Evolutionary conservation across 2,888 invertebrate genomes (phyloP), one percentile per base, ranked within the genome.

Genomic region (Cosmia trapezina): DNA sequence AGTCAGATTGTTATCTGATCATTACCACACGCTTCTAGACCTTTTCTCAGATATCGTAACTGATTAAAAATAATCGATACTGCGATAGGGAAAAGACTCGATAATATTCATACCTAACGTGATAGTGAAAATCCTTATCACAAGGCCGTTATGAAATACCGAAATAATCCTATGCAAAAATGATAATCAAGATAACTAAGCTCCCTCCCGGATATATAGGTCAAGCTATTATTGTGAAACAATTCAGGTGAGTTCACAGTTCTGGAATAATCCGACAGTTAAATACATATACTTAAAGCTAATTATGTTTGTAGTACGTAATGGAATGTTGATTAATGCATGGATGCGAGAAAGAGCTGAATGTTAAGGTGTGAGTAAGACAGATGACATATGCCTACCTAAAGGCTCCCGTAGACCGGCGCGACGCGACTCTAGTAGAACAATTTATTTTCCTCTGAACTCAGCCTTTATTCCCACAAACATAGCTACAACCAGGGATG

Each of bases 111-210:
- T 37, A 37, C 33, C 4, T 33, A n/a, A 45, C 4, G 8, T 59
- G 62, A 63, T 73, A 77, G 12, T 73, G 61, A 72, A 70, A 54
- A 56, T 45, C 11, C 12, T 53, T 77, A 78, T 78, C 73, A 78
- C 73, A 72, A 78, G 61, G 65, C 45, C 57, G 63, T 63, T 59
- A 6, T 2, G 33, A 53, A 69, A 62, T 62, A 51, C 8, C 22
- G 14, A 59, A 37, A 53, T 69, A 12, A 69, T 69, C 33, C 28
- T 45, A 1, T 28, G 28, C 60, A 28, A 54, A 71, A 37, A 43
- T 57, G 2, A 4, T 45, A 41, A 33, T 22, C 4, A 37, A 49
- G 22, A 53, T 73, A 51, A 12, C n/a, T 54, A 9, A 28, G 19
- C 17, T 1, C 57, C 33, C 17, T 14, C 4, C 66, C 41, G 71